Evolutionary conservation across 1,140 invertebrate genomes (phyloP).

Genomic region (Drosophila pseudoobscura): DNA sequence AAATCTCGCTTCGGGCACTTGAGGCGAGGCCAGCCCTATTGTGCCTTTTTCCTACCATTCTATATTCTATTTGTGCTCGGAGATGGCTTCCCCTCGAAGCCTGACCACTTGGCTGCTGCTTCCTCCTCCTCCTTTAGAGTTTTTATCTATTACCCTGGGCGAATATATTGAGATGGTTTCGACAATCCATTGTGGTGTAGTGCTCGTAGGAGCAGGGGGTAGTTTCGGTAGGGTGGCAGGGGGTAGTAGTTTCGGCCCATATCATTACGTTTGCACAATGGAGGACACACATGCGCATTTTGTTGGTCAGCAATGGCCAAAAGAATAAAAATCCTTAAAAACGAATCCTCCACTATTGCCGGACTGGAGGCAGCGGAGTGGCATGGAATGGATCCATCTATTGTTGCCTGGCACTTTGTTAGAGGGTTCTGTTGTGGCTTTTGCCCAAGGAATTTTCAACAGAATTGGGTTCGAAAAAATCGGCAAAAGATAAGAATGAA

Average conservation of each 20-base stretch:
- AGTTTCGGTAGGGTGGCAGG: slow-evolving; percentile 16
- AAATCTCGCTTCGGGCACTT: slow-evolving; percentile 63
- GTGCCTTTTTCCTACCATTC: slow-evolving; percentile 42
- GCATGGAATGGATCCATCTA: slow-evolving; percentile 29
- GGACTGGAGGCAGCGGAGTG: neutral
- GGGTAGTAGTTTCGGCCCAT: slow-evolving; percentile 48
- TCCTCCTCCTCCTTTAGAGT: slow-evolving; percentile 5
- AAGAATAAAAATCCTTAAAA: slow-evolving; percentile 55
- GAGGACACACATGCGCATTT: slow-evolving; percentile 29
- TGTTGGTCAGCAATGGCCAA: slow-evolving; percentile 40
- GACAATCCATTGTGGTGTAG: slow-evolving; percentile 56
- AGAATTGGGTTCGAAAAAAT: neutral
- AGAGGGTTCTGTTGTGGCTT: slow-evolving; percentile 32
- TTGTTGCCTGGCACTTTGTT: slow-evolving; percentile 61
- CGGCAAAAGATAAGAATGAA: neutral
- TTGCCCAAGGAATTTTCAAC: slow-evolving; percentile 29
- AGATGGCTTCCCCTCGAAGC: neutral
- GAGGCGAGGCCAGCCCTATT: slow-evolving; percentile 38
- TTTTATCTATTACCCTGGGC: slow-evolving; percentile 51
- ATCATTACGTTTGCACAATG: slow-evolving; percentile 67
- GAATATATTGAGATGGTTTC: slow-evolving; percentile 62
- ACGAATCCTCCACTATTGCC: slow-evolving; percentile 11
- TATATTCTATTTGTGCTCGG: slow-evolving; percentile 31
- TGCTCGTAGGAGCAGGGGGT: slow-evolving; percentile 24
- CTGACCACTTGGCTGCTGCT: slow-evolving; percentile 63